Conservation (phyloP, 1,140 invertebrate genomes). For the Drosophila murphyi region DNA sequence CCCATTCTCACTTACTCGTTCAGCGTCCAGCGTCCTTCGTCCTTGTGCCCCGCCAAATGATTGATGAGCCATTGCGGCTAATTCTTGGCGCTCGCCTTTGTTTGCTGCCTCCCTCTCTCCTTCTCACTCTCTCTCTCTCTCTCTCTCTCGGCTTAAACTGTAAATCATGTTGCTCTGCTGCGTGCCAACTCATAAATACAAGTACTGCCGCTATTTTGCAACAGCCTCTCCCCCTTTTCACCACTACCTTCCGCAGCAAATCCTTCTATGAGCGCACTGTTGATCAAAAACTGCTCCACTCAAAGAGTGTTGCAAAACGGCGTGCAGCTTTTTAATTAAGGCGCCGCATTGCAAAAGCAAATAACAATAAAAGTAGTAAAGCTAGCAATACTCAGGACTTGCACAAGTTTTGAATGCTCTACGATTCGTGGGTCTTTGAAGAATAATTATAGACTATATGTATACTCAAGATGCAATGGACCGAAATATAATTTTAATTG, state of each 20-base stretch:
- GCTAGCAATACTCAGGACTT: not conserved
- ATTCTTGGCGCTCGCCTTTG: conserved; percentile 77
- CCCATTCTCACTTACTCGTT: not conserved
- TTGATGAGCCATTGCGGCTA: conserved; percentile 79
- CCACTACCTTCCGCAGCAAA: not conserved
- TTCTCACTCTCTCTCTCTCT: conserved; percentile 42
- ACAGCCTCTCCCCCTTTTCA: not conserved
- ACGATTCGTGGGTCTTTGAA: not conserved
- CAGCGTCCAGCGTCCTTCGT: not conserved
- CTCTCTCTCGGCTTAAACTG: conserved; percentile 71
- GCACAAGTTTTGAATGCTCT: conserved; percentile 40
- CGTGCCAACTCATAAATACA: conserved; percentile 81
- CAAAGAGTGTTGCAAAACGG: conserved; percentile 41
- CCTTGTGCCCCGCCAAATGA: conserved; percentile 38
- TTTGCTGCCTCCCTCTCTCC: conserved; percentile 62
- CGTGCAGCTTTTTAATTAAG: conserved; percentile 79
- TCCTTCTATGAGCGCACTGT: conserved; percentile 2
- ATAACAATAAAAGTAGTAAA: conserved; percentile 12
- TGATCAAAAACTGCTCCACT: conserved; percentile 29
- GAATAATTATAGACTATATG: not conserved
- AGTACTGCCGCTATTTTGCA: conserved; percentile 31
- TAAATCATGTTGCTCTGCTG: conserved; percentile 75
- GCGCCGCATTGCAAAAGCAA: conserved; percentile 41
- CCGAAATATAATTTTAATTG: no score
- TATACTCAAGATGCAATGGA: no score